These are phyloP conservation scores for Scyliorhinus canicula DNA, from an alignment of 2,797 vertebrate genomes.

Conservation along the genomic window DNA sequence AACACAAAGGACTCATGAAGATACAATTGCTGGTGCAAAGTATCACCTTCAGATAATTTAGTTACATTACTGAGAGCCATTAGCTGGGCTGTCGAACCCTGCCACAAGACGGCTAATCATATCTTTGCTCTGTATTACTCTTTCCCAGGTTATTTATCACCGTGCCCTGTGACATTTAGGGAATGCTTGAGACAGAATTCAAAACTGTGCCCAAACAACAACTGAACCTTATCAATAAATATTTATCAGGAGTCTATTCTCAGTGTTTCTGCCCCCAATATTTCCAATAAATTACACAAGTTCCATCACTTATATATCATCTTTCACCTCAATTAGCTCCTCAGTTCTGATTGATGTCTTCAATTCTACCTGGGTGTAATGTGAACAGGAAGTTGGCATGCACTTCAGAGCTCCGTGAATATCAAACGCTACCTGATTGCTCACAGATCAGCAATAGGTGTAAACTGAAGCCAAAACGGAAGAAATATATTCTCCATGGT, in stretches of 20 bases:
- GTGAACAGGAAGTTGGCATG: not conserved
- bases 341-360: not conserved
- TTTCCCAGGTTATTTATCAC: not conserved
- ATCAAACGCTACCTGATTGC: not conserved
- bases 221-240: not conserved
- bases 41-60: not conserved
- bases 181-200: not conserved
- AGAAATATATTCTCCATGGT: not conserved
- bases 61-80: not conserved
- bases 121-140: not conserved
- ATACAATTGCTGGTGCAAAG: not conserved
- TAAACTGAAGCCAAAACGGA: not conserved
- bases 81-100: not conserved
- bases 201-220: not conserved
- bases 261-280: not conserved
- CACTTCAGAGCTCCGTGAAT: not conserved
- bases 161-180: not conserved
- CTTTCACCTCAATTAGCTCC: slow-evolving; percentile 2
- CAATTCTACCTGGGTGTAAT: not conserved
- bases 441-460: not conserved
- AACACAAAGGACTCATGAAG: not conserved
- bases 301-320: not conserved
- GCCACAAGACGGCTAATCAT: not conserved
- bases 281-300: not conserved
- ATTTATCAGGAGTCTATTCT: not conserved